Evolutionary conservation across 2,797 vertebrate genomes (phyloP), one percentile per base, ranked within the genome.

Genomic region (Scolopax bukidnonensis): DNA sequence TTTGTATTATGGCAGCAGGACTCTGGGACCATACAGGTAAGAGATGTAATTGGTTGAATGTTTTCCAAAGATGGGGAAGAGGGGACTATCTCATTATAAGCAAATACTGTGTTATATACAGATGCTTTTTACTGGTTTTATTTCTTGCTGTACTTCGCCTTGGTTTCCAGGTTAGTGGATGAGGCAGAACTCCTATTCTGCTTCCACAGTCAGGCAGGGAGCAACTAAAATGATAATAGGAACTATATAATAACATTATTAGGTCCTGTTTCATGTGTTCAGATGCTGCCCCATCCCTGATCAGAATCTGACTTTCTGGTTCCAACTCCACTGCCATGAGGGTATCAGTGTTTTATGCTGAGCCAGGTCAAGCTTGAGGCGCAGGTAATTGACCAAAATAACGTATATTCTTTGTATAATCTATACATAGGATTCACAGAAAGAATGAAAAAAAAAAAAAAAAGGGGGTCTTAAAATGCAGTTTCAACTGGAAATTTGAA

Each of bases 1-100:
- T 8, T 68, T 99, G 93, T 74, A 64, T 74, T 99, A 98, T 1
- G 99, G 98, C 10, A 67, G 71, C 75, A 98, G 97, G 89, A 99
- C 99, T 36, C 98, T 99, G 95, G 97, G 92, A 40, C 98, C 98
- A 0, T 98, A 98, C 94, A 95, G 97, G 98, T 98, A 84, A 97
- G 98, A 93, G 25, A 15, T 18, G 3, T 16, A 21, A 51, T 21
- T 61, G 50, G 10, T 88, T 91, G 45, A 60, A 9, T 45, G 70
- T 43, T 21, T 68, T 85, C 38, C 54, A 77, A n/a, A 94, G 50
- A 11, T 5, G 25, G 32, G 27, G 21, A 3, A 54, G n/a, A 25
- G 33, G 13, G 11, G 11, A 1, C 9, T 74, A 16, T 25, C 70
- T 89, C 7, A 36, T 41, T 51, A 10, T 32, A 60, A 81, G 36